Percentiles rank a stretch among this genome's conserved stretches.
Evolutionary conservation across 2,888 invertebrate genomes (phyloP).

Genomic region (Melipona beecheii): DNA sequence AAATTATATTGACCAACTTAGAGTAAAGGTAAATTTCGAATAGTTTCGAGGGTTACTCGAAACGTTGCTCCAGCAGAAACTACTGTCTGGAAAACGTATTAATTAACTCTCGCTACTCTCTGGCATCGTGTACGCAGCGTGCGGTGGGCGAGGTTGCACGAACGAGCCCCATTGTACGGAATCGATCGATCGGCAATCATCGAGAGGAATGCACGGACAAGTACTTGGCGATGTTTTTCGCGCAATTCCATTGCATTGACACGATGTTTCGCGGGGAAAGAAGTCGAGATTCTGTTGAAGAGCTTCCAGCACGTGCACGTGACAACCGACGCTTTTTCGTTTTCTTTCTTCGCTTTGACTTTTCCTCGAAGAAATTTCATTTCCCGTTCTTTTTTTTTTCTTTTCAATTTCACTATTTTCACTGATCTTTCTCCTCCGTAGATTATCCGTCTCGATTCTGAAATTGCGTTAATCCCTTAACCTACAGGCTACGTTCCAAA

Average conservation of each 20-base stretch:
- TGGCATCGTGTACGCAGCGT: neutral
- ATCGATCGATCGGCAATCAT: constrained; percentile 54
- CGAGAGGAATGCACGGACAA: constrained; percentile 49
- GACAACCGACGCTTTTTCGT: neutral
- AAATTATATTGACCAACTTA: too few species aligned
- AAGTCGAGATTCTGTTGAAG: neutral
- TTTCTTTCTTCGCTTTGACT: neutral
- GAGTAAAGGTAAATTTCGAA: neutral
- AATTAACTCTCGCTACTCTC: constrained; percentile 29
- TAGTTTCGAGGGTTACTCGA: neutral
- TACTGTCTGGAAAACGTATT: constrained; percentile 7
- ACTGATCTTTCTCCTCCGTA: too few species aligned
- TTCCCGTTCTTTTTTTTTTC: neutral
- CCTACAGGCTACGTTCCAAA: too few species aligned
- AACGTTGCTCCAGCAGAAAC: neutral
- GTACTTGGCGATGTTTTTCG: constrained; percentile 32
- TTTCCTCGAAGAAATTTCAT: neutral
- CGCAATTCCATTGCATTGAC: constrained; percentile 19
- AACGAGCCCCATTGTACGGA: constrained; percentile 47
- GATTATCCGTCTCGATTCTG: too few species aligned
- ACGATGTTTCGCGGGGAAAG: neutral
- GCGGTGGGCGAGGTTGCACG: constrained; percentile 13
- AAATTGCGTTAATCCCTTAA: too few species aligned
- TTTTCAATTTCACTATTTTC: too few species aligned
- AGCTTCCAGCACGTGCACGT: neutral